These are phyloP conservation scores for Phalacrocorax carbo DNA, from an alignment of 2,113 vertebrate genomes.

Conservation along the genomic window DNA sequence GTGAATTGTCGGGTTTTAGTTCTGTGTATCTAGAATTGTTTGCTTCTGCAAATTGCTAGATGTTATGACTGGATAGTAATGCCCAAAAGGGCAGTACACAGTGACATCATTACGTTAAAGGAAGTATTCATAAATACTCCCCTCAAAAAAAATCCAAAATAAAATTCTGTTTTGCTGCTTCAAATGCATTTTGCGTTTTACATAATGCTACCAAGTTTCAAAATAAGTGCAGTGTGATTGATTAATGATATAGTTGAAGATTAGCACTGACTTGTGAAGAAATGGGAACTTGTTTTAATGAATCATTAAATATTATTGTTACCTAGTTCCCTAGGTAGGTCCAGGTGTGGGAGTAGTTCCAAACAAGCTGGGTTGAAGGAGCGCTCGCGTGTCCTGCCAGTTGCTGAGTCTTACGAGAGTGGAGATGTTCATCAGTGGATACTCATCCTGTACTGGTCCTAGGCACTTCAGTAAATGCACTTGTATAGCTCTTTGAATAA, in stretches of 20 bases:
- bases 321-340: neutral
- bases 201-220: neutral
- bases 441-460: neutral
- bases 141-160: neutral
- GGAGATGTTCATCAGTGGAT: neutral
- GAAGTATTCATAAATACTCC: neutral
- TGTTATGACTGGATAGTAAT: neutral
- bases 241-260: neutral
- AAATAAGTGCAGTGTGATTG: neutral
- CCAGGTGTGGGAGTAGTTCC: neutral
- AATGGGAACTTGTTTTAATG: neutral
- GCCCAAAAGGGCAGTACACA: neutral
- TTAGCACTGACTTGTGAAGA: neutral
- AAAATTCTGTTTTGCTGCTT: neutral
- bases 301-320: neutral
- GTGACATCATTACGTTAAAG: neutral
- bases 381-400: accelerated
- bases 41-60: neutral
- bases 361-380: neutral
- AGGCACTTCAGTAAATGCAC: neutral
- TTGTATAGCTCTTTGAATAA: neutral
- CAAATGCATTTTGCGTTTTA: neutral
- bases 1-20: neutral
- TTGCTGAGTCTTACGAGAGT: neutral
- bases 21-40: neutral